Base-by-base conservation (phyloP, 2,113 vertebrate species). In the Lophochroa leadbeateri region DNA sequence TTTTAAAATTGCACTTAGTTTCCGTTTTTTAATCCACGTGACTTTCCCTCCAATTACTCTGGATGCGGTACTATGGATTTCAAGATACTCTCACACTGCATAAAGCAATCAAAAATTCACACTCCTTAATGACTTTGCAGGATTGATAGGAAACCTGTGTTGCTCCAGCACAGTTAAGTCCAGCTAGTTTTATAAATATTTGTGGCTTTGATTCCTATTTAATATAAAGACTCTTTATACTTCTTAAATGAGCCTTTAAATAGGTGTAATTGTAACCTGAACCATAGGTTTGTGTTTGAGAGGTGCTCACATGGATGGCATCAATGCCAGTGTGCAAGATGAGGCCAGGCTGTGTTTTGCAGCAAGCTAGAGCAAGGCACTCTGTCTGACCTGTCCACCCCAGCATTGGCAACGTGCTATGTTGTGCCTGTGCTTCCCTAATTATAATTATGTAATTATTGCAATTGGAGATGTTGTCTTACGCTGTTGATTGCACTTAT, bases 211-310 rank as follows among this genome's bases (percentile, higher is more conserved):
- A 67, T 88, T 92, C 15, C 43, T 83, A 0, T 86, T 86, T 88
- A 63, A 25, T 52, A 7, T 69, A 49, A 71, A 67, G 14, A 13
- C 33, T 69, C 47, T 44, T 33, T 53, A 24, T 67, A 18, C 20
- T 74, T 49, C 68, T 83, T 87, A 76, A 87, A 41, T 3, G 17
- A 81, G 29, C 31, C 70, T 91, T 71, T 77, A 53, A 16, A 5
- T 14, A 44, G 55, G 69, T 60, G 78, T 17, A 55, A 5, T 20
- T 60, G 65, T 52, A 78, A 47, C 27, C 55, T 91, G 89, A 83
- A 35, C 29, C 1, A 0, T 2, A 31, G 33, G 27, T 37, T 10
- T 1, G 0, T 19, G 13, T 68, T 63, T 4, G 47, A 27, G 82
- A 79, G 53, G 31, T 2, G 5, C 37, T 85, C 0, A 3, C 0